Percentiles rank a stretch among this genome's conserved stretches.
These are phyloP conservation scores for Dallia pectoralis DNA, from an alignment of 2,797 vertebrate species.

Conservation along the genomic window DNA sequence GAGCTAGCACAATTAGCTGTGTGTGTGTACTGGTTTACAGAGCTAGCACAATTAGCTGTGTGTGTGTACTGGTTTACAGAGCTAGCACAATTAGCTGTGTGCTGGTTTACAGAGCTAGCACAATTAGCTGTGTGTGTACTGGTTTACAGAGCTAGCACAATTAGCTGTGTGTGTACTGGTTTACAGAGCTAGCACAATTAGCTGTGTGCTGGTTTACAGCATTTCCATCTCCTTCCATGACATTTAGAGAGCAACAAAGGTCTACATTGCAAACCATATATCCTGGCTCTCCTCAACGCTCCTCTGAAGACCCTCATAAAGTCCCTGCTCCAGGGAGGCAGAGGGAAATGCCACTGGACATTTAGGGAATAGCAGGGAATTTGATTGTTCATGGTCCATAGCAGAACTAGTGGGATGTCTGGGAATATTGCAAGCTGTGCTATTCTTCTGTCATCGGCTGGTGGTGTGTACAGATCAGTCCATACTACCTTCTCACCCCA, in stretches of 20 bases:
- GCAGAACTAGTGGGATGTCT: conserved; percentile 29
- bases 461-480: conserved; percentile 34
- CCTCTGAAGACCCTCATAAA: conserved; percentile 29
- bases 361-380: conserved; percentile 34
- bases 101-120: conserved; percentile 12
- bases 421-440: conserved; percentile 31
- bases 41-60: conserved; percentile 6
- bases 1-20: conserved; percentile 7
- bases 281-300: conserved; percentile 22
- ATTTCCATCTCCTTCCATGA: conserved; percentile 31
- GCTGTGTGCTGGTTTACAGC: conserved; percentile 8
- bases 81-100: conserved; percentile 1
- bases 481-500: conserved; percentile 49
- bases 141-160: conserved; percentile 14
- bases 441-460: conserved; percentile 26
- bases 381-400: conserved; percentile 34
- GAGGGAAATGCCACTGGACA: conserved; percentile 35
- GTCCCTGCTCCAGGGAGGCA: conserved; percentile 33
- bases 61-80: conserved; percentile 15
- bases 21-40: conserved; percentile 9
- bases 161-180: not conserved
- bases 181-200: conserved; percentile 15
- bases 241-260: conserved; percentile 26
- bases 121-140: not conserved
- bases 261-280: conserved; percentile 17